phyloP scores from a whole-genome alignment of 2,888 invertebrate genomes.

The Archips crataeganus region DNA sequence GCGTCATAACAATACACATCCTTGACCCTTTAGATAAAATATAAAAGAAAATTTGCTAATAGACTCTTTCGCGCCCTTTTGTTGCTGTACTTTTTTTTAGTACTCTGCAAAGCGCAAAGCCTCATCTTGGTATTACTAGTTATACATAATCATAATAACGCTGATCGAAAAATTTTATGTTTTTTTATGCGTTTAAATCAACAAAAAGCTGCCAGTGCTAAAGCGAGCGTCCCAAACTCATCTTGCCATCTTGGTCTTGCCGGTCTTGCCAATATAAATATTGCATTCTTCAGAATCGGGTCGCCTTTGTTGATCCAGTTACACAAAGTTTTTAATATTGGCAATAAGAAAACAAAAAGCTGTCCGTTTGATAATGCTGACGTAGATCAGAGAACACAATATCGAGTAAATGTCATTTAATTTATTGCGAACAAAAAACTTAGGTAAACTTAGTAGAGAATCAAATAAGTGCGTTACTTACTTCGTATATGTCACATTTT shows the following conservation, averaged over 20 bases:
- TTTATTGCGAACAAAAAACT: not conserved
- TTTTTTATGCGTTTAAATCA: not conserved
- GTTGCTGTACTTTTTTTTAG: not conserved
- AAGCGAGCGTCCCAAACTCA: constrained; percentile 1
- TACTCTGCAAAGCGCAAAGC: no score
- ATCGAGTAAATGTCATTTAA: not conserved
- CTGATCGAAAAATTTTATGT: no score
- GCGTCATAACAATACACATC: constrained; percentile 16
- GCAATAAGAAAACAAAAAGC: constrained; percentile 4
- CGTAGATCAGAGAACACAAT: not conserved
- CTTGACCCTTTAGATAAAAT: constrained; percentile 34
- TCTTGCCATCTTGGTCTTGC: constrained; percentile 20
- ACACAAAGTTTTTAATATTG: constrained; percentile 12
- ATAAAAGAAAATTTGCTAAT: constrained; percentile 9
- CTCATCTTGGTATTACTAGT: no score
- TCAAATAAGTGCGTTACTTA: no score
- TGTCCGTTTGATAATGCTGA: not conserved
- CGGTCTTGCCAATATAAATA: constrained; percentile 39
- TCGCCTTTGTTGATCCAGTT: constrained; percentile 24
- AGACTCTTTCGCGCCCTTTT: not conserved
- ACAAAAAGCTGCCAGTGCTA: not conserved
- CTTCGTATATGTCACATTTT: no score
- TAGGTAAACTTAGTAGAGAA: no score
- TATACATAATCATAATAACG: no score
- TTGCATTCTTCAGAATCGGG: constrained; percentile 28